Evolutionary conservation across 2,113 vertebrate species (phyloP), one percentile per base, ranked within the genome.

Genomic region (Daboia siamensis): DNA sequence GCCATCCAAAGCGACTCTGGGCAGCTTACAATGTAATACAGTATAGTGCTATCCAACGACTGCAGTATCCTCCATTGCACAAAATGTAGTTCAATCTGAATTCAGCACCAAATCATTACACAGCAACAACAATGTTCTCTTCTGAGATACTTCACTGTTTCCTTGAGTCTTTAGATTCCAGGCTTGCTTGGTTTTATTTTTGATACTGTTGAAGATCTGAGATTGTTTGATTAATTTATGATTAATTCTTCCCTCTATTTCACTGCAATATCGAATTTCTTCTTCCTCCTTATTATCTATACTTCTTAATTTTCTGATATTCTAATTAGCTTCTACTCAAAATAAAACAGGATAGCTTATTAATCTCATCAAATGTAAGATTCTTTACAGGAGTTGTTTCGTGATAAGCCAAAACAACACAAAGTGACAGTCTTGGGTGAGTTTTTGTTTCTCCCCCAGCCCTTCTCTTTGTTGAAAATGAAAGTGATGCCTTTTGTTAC

Each of bases 361-460:
- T 56, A 6, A 39, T 29, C 9, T 21, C n/a, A n/a, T 8, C 44
- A 11, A 56, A 24, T 57, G 57, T 54, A n/a, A 57, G 44, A 88
- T 90, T 56, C 85, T 24, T 51, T 90, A 74, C 89, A 57, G 51
- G 51, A n/a, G 20, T 52, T 48, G 13, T 11, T 26, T 46, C 23
- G 15, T 44, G 21, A 1, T 0, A 0, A 55, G 23, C 69, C 51
- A 57, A 56, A 39, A 64, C 92, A 55, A 80, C 44, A 29, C 64
- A 5, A 4, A 88, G 61, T 74, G 86, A n/a, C 59, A 88, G 6
- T 51, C 61, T 56, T 92, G 87, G 85, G 94, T 90, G 85, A 56
- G 69, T 91, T 95, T 91, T 13, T 55, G 21, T 64, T 80, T 74
- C 80, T 48, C 24, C 87, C 64, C 10, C 39, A 92, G 52, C 92